Evolutionary conservation across 2,888 invertebrate genomes (phyloP), one percentile per base, ranked within the genome.

Genomic region (Caradrina clavipalpis): DNA sequence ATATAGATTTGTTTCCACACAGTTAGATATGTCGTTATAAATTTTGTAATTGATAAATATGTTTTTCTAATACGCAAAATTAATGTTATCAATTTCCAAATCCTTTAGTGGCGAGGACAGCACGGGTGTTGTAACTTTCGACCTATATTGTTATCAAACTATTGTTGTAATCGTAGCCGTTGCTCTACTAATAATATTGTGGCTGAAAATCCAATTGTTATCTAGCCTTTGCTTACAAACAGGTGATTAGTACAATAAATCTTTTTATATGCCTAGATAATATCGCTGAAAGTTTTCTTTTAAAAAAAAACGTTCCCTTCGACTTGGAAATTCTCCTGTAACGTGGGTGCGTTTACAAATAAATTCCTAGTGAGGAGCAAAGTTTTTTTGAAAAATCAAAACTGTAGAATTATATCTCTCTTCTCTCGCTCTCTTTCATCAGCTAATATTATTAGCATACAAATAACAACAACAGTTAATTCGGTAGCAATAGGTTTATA

Each of bases 101-200:
- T 73, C 64, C 53, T 61, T 53, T 42, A 13, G 10, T 50, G 8
- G 55, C 51, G 71, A 67, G 75, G 67, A 47, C 69, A 64, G 10
- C 13, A 51, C 45, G 7, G n/a, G 64, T 69, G 69, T 80, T 59
- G 81, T 55, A 73, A 85, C 61, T 53, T 70, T 58, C 58, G 81
- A 78, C 85, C 78, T 54, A 83, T 67, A 78, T 83, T 49, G 67
- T 73, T 84, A 83, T 83, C 83, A 73, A 59, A 51, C 58, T 26
- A 63, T 70, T 74, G 68, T 54, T 50, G 26, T 26, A 26, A 4
- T 26, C 19, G 31, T 11, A 50, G 15, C 3, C 3, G 56, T 50
- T 2, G 45, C 17, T 47, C 21, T 47, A 11, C 31, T 13, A 51
- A 22, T 47, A 55, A 51, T n/a, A 60, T 45, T 35, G 42, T 74